Conservation (phyloP, 2,888 invertebrate species). For the Arge pagana region DNA sequence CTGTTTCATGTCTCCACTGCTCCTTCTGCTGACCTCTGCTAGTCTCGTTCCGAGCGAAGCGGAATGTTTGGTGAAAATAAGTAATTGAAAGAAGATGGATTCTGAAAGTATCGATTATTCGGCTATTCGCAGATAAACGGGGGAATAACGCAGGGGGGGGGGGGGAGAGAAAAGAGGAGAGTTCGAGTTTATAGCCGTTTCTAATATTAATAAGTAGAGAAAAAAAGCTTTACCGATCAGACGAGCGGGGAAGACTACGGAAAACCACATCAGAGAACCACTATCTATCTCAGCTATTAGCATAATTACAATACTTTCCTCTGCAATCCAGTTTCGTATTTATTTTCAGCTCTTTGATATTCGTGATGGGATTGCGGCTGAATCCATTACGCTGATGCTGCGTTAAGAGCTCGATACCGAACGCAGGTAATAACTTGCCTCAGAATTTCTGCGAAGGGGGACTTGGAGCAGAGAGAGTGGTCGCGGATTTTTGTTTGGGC, state of each 20-base stretch:
- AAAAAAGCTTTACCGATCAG: conserved; percentile 57
- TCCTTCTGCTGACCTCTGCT: too few relatives aligned
- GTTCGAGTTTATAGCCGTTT: conserved; percentile 24
- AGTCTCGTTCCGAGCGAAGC: too few relatives aligned
- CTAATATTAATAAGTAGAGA: conserved; percentile 58
- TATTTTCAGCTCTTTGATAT: conserved; percentile 51
- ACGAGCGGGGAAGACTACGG: conserved; percentile 15
- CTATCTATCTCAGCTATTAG: conserved; percentile 50
- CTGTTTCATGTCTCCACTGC: too few relatives aligned
- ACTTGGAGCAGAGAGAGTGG: not conserved
- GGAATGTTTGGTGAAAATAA: conserved; percentile 13
- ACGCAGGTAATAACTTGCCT: conserved; percentile 10
- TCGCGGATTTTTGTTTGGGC: too few relatives aligned
- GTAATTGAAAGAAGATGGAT: conserved; percentile 21
- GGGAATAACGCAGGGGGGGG: conserved; percentile 8
- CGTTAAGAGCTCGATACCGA: conserved; percentile 36
- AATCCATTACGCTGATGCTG: conserved; percentile 54
- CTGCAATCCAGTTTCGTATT: conserved; percentile 53
- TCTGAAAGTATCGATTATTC: conserved; percentile 10
- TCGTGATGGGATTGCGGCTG: conserved; percentile 50
- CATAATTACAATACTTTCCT: conserved; percentile 57
- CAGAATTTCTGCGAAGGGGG: not conserved
- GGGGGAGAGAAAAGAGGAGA: conserved; percentile 15
- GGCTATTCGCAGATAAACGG: too few relatives aligned
- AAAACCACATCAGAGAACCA: conserved; percentile 51